Percentiles rank a stretch among this genome's conserved stretches.
These are phyloP conservation scores for Agelastica alni DNA, from an alignment of 2,888 invertebrate species.

Conservation along the genomic window DNA sequence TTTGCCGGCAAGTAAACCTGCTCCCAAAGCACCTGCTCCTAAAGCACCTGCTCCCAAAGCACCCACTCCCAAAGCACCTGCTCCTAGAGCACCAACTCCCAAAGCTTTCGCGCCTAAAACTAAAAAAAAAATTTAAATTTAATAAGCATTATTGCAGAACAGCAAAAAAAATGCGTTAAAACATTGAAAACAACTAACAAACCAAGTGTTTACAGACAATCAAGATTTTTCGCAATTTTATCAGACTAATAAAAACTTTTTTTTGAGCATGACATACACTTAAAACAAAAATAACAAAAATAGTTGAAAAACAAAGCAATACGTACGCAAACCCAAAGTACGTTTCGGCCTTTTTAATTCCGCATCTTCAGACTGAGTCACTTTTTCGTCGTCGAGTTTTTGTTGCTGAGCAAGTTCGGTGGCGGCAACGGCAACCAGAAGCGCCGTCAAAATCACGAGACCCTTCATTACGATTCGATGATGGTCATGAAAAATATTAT, in stretches of 20 bases:
- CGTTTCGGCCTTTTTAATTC: background rate
- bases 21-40: slow-evolving; percentile 32
- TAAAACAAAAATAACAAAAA: background rate
- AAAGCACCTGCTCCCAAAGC: slow-evolving; percentile 33
- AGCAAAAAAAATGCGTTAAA: no score
- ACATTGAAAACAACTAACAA: no score
- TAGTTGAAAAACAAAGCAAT: no score
- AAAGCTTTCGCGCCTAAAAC: slow-evolving; percentile 31
- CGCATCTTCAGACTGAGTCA: background rate
- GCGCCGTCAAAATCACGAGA: slow-evolving; percentile 1
- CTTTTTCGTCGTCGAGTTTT: background rate
- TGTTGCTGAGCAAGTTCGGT: background rate
- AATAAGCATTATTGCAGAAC: no score
- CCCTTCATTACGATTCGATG: slow-evolving; percentile 3
- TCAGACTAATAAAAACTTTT: no score
- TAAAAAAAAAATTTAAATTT: slow-evolving; percentile 4
- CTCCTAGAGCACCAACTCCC: slow-evolving; percentile 18
- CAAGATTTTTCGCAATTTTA: no score
- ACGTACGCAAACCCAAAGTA: background rate
- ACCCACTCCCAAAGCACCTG: slow-evolving; percentile 15
- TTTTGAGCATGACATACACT: no score
- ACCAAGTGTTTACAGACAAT: no score
- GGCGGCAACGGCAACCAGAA: background rate
- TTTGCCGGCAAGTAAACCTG: slow-evolving; percentile 14
- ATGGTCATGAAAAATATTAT: background rate